phyloP scores from a whole-genome alignment of 2,797 vertebrate species.

The Emydoidea blandingii region DNA sequence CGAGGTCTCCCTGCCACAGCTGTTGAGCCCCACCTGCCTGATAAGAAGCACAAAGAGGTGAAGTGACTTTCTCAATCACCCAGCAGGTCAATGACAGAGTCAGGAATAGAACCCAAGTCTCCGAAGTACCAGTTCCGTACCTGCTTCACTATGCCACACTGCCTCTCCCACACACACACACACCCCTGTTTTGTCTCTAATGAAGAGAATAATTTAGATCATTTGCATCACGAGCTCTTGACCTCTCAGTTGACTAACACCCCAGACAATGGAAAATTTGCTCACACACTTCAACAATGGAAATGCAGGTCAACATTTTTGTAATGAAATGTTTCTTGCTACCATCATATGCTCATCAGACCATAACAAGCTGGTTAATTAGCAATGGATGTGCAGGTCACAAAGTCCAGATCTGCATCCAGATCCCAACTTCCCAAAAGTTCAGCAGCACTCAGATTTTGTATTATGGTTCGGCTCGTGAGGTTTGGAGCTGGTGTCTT shows the following conservation, averaged over 20 bases:
- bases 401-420: neutral
- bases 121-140: too few relatives aligned
- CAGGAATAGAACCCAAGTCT: too few relatives aligned
- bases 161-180: neutral
- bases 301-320: neutral
- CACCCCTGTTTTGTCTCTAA: neutral
- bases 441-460: slow-evolving; percentile 13
- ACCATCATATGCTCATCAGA: neutral
- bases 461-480: neutral
- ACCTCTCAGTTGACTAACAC: neutral
- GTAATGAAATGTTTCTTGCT: neutral
- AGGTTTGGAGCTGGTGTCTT: neutral
- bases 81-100: too few relatives aligned
- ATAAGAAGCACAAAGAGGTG: too few relatives aligned
- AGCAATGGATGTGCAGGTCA: neutral
- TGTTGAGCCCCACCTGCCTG: too few relatives aligned
- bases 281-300: neutral
- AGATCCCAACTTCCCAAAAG: neutral
- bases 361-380: slow-evolving; percentile 6
- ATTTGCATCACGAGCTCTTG: neutral
- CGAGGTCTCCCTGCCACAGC: too few relatives aligned
- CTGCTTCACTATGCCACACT: neutral
- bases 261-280: neutral
- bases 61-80: too few relatives aligned
- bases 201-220: neutral